Conservation (phyloP, 2,888 invertebrate genomes). For the Resseliella maxima region DNA sequence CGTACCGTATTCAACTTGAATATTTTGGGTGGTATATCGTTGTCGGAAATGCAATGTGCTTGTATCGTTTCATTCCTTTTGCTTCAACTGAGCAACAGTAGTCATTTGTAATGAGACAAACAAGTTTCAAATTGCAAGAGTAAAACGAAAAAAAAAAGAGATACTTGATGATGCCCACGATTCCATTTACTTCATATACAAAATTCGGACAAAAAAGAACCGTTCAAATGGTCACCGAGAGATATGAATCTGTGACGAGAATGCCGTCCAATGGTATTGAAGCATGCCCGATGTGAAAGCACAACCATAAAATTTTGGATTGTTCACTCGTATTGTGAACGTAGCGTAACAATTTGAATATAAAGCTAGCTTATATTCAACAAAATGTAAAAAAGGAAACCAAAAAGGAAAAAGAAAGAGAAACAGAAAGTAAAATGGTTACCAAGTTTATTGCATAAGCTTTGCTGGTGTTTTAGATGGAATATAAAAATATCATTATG, state of each 20-base stretch:
- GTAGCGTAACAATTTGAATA: too few species aligned
- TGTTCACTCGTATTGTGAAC: too few species aligned
- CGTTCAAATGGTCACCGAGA: neutral
- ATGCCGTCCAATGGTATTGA: too few species aligned
- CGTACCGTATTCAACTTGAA: neutral
- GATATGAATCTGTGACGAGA: too few species aligned
- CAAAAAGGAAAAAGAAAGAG: neutral
- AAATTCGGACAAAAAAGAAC: neutral
- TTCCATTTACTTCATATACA: neutral
- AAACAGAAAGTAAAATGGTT: neutral
- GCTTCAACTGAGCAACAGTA: neutral
- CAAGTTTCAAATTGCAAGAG: neutral
- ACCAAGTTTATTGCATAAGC: slow-evolving; percentile 44
- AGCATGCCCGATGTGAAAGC: neutral
- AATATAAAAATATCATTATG: slow-evolving; percentile 43
- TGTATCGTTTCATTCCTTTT: neutral
- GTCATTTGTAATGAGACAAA: slow-evolving; percentile 3
- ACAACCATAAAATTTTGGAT: slow-evolving; percentile 7
- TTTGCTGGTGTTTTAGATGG: neutral
- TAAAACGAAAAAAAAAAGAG: neutral
- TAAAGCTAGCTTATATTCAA: too few species aligned
- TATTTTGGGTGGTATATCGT: neutral
- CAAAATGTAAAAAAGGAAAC: neutral
- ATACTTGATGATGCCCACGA: slow-evolving; percentile 29
- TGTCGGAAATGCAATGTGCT: neutral